Base-by-base conservation (phyloP, 1,140 invertebrate species). In the Maniola jurtina region DNA sequence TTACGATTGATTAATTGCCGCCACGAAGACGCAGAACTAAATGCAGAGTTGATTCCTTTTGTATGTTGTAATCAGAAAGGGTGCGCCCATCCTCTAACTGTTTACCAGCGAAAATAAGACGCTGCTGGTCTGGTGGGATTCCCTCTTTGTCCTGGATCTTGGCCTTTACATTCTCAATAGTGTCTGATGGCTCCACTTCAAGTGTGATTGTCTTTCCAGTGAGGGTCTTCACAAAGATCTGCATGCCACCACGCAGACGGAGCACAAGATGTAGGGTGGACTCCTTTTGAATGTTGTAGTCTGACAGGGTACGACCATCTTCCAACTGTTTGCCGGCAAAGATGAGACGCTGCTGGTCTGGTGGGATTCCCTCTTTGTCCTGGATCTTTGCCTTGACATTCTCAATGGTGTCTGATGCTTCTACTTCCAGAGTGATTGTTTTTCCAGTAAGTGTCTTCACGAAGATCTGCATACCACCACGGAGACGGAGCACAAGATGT, bases 41-140 rank as follows among this genome's bases (percentile, higher is more conserved):
- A 11, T 38, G 77, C 0, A 80, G 70, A 0, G 77, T 80, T 0
- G 77, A 80, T 16, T 80, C 77, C 40, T 80, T 80, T 25, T 80
- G 77, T 33, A 80, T 80, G 14, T 80, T 80, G 35, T 80, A 80
- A 38, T 80, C 77, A 0, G 77, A 80, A 0, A 80, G 62, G 0
- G 77, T 80, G 11, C 77, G 75, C 0, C 75, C 77, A 65, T 80
- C 77, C 55, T 80, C 77, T 11, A 80, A 38, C 38, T 79, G 77
- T 36, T 79, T 79, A 3, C 94, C 94, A 67, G 87, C 94, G 79
- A 95, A 95, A 50, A 79, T 79, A 0, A 79, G 47, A 56, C 77
- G 68, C 61, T 79, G 77, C 42, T 79, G 77, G 61, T 79, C 77
- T 60, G 77, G 77, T 10, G 74, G 77, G 47, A 79, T 79, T 0